These are phyloP conservation scores for Lanius collurio DNA, from an alignment of 2,113 vertebrate species.

Conservation along the genomic window DNA sequence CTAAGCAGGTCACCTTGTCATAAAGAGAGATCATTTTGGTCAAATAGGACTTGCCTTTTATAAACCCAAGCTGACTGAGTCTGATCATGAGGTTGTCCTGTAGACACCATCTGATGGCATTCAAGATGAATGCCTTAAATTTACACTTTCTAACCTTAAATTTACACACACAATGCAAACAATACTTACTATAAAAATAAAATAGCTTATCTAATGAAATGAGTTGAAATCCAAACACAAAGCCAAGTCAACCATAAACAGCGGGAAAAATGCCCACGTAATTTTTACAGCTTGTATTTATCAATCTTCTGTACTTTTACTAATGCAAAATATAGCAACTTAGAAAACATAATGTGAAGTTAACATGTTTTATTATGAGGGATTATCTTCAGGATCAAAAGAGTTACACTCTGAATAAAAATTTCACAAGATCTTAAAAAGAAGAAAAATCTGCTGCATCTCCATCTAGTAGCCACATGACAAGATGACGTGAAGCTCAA, in stretches of 20 bases:
- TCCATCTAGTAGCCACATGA: neutral
- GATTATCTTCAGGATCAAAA: constrained; percentile 42
- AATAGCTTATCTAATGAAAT: neutral
- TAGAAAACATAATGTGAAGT: constrained; percentile 5
- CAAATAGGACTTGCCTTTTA: neutral
- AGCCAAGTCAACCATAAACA: constrained; percentile 35
- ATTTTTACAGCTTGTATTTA: constrained; percentile 3
- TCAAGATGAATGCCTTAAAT: neutral
- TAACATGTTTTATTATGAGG: constrained; percentile 11
- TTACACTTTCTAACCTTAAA: neutral
- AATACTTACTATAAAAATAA: neutral
- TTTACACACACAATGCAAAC: neutral
- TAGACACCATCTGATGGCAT: neutral
- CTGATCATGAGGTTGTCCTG: neutral
- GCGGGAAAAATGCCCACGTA: neutral
- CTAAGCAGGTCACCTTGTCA: neutral
- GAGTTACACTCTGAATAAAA: neutral
- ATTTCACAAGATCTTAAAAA: neutral
- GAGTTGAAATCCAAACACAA: constrained; percentile 16
- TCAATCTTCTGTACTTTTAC: constrained; percentile 7
- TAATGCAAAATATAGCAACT: constrained; percentile 31
- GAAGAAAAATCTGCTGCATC: neutral
- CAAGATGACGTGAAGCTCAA: neutral
- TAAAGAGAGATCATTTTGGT: neutral
- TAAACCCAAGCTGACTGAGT: neutral